These are phyloP conservation scores for Entomyzon cyanotis DNA, from an alignment of 2,113 vertebrate species.

Conservation along the genomic window DNA sequence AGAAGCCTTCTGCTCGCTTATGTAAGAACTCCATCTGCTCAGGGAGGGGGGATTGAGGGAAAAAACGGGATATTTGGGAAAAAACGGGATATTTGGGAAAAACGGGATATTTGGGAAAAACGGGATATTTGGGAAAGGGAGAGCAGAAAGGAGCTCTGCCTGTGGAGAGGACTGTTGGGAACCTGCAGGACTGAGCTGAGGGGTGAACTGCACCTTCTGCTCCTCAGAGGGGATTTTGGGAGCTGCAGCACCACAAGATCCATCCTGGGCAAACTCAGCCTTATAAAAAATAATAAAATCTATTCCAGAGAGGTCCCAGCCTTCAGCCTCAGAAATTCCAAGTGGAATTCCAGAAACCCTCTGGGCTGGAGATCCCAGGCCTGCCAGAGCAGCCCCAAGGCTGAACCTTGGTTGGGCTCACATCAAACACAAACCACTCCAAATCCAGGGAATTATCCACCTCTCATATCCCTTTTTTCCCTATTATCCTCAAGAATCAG, in stretches of 20 bases:
- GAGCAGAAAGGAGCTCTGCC: background rate
- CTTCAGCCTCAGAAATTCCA: background rate
- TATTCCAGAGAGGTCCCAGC: background rate
- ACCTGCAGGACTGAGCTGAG: background rate
- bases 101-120: background rate
- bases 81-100: background rate
- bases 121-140: background rate
- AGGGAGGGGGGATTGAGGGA: background rate
- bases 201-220: background rate
- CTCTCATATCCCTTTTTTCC: too few relatives aligned
- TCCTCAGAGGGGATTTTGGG: background rate
- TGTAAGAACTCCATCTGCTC: background rate
- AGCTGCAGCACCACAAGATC: background rate
- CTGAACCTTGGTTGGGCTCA: background rate
- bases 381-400: background rate
- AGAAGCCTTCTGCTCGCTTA: background rate
- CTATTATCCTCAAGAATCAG: background rate
- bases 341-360: background rate
- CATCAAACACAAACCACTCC: background rate
- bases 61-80: background rate
- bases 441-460: too few relatives aligned
- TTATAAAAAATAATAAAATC: accelerated
- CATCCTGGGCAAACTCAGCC: background rate
- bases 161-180: background rate
- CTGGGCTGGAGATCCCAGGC: background rate